Base-by-base conservation (phyloP, 2,113 vertebrate species). In the Kryptolebias marmoratus region DNA sequence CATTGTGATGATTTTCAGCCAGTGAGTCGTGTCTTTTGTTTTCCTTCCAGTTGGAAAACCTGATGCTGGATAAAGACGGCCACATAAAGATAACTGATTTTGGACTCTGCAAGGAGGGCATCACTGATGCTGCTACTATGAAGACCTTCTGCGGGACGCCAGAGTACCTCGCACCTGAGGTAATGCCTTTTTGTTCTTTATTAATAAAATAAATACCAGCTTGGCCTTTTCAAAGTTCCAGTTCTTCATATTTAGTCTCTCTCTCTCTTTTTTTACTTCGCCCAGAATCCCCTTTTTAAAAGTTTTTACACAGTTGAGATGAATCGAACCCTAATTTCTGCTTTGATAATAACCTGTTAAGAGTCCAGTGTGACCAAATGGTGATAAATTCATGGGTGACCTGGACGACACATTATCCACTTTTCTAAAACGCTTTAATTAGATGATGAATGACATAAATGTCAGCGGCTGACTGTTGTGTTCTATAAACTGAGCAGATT, bases 81-180 rank as follows among this genome's bases (percentile, higher is more conserved):
- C 97, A 99, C 85, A 97, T 99, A 93, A 99, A 99, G 92, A 99
- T 99, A 88, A 98, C 97, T 57, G 97, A 99, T 87, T 99, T 98
- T 75, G 97, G 97, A 77, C 96, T 99, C 80, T 99, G 97, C 93
- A 99, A 99, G 90, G 97, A 98, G 93, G 97, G 97, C 75, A 99
- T 99, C 94, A 98, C 97, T 76, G 97, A 99, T n/a, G 95, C 97
- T 89, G 97, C 97, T 81, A 98, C 97, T 68, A 99, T 99, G 97
- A 99, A 99, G 92, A 99, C 97, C 10, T 99, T 99, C 93, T 99
- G 97, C 90, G 97, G 97, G 31, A 99, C 97, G 48, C 97, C 97
- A 39, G 97, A 98, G 77, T 99, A 98, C 81, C 94, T 99, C 75
- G 97, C 97, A 18, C 97, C 97, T 0, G 97, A 99, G 97, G 97